These are phyloP conservation scores for Stenodema calcarata DNA, from an alignment of 2,888 invertebrate genomes.

Conservation along the genomic window DNA sequence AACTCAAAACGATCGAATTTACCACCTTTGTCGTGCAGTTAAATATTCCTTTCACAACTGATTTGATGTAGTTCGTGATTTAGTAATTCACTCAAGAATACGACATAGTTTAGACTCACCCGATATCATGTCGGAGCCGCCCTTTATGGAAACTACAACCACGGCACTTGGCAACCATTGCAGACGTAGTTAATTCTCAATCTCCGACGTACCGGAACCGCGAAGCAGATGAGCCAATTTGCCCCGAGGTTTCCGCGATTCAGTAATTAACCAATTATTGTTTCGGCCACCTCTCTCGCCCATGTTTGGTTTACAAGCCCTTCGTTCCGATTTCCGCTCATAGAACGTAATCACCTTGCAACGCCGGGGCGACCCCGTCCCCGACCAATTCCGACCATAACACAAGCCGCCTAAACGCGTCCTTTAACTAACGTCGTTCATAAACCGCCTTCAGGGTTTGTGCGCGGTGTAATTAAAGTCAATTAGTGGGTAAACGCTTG, in stretches of 20 bases:
- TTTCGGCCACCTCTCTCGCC: background rate
- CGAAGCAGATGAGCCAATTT: background rate
- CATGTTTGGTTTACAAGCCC: background rate
- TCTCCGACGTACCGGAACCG: background rate
- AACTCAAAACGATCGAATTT: too few species aligned
- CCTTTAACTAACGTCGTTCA: background rate
- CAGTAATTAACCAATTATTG: background rate
- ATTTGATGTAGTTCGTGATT: too few species aligned
- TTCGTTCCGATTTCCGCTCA: background rate
- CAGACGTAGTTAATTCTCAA: background rate
- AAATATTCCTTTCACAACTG: too few species aligned
- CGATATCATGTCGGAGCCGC: background rate
- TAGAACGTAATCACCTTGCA: background rate
- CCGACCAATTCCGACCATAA: background rate
- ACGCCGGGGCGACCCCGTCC: background rate
- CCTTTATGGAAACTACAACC: background rate
- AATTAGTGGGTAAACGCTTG: conserved; percentile 6
- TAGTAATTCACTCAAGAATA: too few species aligned
- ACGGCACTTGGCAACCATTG: background rate
- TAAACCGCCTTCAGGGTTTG: background rate
- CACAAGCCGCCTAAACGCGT: background rate
- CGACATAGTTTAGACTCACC: background rate
- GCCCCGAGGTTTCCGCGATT: background rate
- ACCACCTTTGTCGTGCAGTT: too few species aligned
- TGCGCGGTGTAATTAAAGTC: background rate